These are phyloP conservation scores for Shinisaurus crocodilurus DNA, from an alignment of 2,113 vertebrate genomes.

Conservation along the genomic window DNA sequence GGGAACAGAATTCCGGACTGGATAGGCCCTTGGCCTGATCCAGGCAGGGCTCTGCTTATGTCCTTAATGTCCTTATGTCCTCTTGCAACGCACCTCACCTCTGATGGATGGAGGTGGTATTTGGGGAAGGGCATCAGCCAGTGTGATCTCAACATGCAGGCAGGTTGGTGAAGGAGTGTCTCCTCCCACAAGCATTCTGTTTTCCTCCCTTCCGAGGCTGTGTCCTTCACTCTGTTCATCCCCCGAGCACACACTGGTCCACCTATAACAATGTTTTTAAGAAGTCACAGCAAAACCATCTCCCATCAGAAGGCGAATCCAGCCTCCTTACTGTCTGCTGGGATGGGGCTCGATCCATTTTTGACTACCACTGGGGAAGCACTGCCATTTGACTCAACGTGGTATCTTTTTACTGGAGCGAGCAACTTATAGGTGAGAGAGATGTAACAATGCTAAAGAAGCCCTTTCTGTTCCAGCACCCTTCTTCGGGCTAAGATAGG, in stretches of 20 bases:
- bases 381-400: too few relatives aligned
- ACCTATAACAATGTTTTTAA: neutral
- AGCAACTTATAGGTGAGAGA: too few relatives aligned
- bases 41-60: neutral
- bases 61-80: neutral
- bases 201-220: neutral
- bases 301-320: neutral
- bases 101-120: neutral
- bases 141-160: neutral
- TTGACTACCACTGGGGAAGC: neutral
- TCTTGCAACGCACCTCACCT: neutral
- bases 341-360: too few relatives aligned
- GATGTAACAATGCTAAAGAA: neutral
- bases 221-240: neutral
- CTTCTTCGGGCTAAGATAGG: neutral
- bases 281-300: neutral
- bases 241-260: neutral
- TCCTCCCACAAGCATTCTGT: neutral
- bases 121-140: neutral
- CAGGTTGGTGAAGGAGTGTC: neutral
- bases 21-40: neutral
- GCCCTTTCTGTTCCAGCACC: neutral
- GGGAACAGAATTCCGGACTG: neutral
- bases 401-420: too few relatives aligned
- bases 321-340: neutral